phyloP scores from a whole-genome alignment of 2,888 invertebrate species.

The Zygothrica quintamaculata region DNA sequence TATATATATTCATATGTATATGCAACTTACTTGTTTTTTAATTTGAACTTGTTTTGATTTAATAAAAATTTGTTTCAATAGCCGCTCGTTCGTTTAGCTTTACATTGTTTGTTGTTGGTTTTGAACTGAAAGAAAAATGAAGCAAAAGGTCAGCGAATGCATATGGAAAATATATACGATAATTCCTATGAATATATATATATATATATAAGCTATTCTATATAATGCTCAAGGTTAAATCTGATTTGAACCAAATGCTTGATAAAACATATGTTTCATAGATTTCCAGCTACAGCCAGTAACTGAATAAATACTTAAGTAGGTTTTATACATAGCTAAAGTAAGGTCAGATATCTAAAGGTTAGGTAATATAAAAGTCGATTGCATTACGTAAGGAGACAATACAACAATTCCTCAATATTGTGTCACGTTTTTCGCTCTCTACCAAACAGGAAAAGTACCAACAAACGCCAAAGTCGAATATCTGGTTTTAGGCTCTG shows the following conservation, averaged over 20 bases:
- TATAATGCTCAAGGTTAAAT: too few species aligned
- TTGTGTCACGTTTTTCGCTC: slow-evolving; percentile 52
- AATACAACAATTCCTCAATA: slow-evolving; percentile 35
- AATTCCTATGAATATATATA: too few species aligned
- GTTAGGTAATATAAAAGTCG: background rate
- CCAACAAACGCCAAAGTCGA: slow-evolving; percentile 29
- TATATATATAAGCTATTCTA: too few species aligned
- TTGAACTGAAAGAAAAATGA: too few species aligned
- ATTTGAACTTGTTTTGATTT: background rate
- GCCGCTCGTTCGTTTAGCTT: slow-evolving; percentile 21
- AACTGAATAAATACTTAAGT: too few species aligned
- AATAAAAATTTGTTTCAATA: slow-evolving; percentile 14
- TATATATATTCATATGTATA: background rate
- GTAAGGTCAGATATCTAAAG: background rate
- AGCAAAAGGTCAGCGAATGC: too few species aligned
- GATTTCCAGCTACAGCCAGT: too few species aligned
- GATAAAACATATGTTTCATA: too few species aligned
- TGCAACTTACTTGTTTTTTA: slow-evolving; percentile 51
- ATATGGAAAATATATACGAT: too few species aligned
- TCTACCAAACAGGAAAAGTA: background rate
- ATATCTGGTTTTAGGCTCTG: slow-evolving; percentile 51
- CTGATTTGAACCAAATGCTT: too few species aligned
- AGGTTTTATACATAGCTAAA: too few species aligned
- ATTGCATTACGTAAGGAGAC: slow-evolving; percentile 59
- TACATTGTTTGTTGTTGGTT: slow-evolving; percentile 49